Evolutionary conservation across 2,888 invertebrate species (phyloP).

Genomic region (Philaethria dido): DNA sequence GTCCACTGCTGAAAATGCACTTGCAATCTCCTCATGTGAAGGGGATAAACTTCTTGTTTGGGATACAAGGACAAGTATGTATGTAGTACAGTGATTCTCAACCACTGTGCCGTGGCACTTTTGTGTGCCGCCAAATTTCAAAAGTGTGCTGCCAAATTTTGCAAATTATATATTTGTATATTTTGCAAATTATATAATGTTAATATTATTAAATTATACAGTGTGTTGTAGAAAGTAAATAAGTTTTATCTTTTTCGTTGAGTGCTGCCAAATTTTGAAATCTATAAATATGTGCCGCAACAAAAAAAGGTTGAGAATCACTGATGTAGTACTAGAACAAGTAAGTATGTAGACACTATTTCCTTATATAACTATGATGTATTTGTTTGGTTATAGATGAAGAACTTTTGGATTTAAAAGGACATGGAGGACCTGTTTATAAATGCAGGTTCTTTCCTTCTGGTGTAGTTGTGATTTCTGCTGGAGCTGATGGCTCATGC

Average conservation of each 20-base stretch:
- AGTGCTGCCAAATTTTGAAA: too few species aligned
- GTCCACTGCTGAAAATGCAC: slow-evolving; percentile 84
- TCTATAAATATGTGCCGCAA: too few species aligned
- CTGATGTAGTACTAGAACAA: slow-evolving; percentile 6
- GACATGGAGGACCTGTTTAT: slow-evolving; percentile 88
- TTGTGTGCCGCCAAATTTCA: too few species aligned
- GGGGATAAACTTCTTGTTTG: slow-evolving; percentile 85
- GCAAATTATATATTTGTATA: too few species aligned
- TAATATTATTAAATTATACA: too few species aligned
- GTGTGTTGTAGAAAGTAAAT: too few species aligned
- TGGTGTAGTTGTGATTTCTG: slow-evolving; percentile 86
- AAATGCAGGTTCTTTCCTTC: slow-evolving; percentile 88
- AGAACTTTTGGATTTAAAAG: slow-evolving; percentile 77
- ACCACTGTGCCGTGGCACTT: too few species aligned
- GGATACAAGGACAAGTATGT: slow-evolving; percentile 85
- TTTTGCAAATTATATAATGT: too few species aligned
- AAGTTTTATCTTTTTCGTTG: too few species aligned
- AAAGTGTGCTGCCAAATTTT: too few species aligned
- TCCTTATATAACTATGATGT: background rate
- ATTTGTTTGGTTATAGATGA: slow-evolving; percentile 66
- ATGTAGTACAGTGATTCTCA: too few species aligned
- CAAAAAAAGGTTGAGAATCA: too few species aligned
- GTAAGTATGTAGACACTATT: background rate
- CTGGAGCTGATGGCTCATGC: slow-evolving; percentile 87
- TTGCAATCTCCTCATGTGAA: slow-evolving; percentile 85